Evolutionary conservation across 2,888 invertebrate genomes (phyloP).

Genomic region (Augochlorella aurata): DNA sequence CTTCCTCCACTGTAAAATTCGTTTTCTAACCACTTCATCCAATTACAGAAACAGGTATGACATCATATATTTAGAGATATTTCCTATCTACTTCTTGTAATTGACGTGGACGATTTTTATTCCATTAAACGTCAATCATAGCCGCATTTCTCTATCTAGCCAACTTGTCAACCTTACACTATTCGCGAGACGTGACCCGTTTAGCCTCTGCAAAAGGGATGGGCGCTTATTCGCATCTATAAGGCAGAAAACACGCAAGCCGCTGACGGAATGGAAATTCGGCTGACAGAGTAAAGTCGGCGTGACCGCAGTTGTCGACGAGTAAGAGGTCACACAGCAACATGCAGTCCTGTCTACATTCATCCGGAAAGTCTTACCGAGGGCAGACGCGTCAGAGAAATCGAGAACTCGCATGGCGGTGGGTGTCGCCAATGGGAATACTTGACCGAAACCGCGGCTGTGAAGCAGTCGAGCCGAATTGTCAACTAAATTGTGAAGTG

Average conservation of each 20-base stretch:
- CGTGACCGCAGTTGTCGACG: background rate
- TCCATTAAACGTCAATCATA: background rate
- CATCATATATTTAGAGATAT: too few species aligned
- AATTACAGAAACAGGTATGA: too few species aligned
- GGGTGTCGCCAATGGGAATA: background rate
- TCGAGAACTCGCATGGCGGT: background rate
- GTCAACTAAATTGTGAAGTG: too few species aligned
- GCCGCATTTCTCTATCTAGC: background rate
- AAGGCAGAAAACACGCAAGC: background rate
- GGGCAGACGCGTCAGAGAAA: background rate
- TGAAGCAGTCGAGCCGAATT: background rate
- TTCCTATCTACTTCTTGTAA: too few species aligned
- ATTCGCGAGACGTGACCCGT: background rate
- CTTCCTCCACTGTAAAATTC: too few species aligned
- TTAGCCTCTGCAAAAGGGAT: background rate
- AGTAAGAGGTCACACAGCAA: background rate
- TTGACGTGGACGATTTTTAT: background rate
- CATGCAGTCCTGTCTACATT: background rate
- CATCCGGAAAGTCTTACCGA: background rate
- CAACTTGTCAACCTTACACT: constrained; percentile 1
- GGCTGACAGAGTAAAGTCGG: background rate
- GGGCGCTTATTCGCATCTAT: background rate
- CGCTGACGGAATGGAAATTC: constrained; percentile 3
- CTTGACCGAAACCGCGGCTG: background rate
- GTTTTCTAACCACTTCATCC: too few species aligned